Base-by-base conservation (phyloP, 1,140 invertebrate species). In the Phthorimaea operculella region DNA sequence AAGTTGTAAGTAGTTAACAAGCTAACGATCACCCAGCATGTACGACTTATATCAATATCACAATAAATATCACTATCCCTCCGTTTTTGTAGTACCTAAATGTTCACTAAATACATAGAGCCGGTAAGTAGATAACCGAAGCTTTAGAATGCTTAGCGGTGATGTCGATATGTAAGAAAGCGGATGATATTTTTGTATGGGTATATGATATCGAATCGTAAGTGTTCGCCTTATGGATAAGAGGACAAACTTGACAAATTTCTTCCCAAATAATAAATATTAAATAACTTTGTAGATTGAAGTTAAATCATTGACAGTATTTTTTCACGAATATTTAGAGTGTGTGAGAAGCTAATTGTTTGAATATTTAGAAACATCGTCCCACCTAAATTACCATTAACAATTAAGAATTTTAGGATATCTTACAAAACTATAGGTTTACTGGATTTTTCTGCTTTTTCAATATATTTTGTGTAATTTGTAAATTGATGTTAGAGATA, bases 111-210 rank as follows among this genome's bases (percentile, higher is more conserved):
- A 28, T n/a, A n/a, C n/a, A n/a, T 28, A 28, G 21, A 28, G 21
- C 21, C 21, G 21, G 21, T 28, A 28, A 28, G 21, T 28, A 28
- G 2, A 6, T 28, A n/a, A n/a, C n/a, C n/a, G 21, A 28, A 28
- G 21, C 59, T 64, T 68, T 74, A 65, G 66, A 67, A 72, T 78
- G 76, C 73, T 77, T 80, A 77, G 74, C 73, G 57, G 68, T 74
- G 69, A 71, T 64, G 68, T 66, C 66, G 59, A 64, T 68, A 63
- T 72, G 70, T 79, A 78, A 72, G 74, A 66, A 76, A 81, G 82
- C 74, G 75, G 70, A 80, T 76, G 70, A 83, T 84, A 84, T 84
- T 84, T 84, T 84, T 84, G 76, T 84, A 84, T 84, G 78, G 67
- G 66, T 71, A 65, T 52, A 51, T 56, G 65, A 66, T 60, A 62